Evolutionary conservation across 2,888 invertebrate species (phyloP).

Genomic region (Meganola albula): DNA sequence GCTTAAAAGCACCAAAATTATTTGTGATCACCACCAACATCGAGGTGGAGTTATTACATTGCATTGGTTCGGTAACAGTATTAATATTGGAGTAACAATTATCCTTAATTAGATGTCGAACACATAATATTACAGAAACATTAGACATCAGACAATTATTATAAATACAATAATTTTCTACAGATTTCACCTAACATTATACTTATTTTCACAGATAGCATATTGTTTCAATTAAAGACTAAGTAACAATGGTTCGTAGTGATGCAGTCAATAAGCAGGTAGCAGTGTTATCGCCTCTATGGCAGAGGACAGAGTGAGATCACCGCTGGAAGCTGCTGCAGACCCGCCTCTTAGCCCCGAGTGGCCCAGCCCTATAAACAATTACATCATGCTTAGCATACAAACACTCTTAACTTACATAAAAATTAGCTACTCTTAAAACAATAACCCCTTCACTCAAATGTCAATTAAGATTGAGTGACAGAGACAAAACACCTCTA

Average conservation of each 20-base stretch:
- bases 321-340: conserved; percentile 76
- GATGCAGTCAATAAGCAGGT: conserved; percentile 81
- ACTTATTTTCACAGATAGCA: conserved; percentile 84
- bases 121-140: conserved; percentile 81
- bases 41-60: conserved; percentile 79
- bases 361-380: conserved; percentile 80
- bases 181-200: conserved; percentile 77
- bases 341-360: conserved; percentile 81
- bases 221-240: conserved; percentile 79
- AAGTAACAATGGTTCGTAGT: conserved; percentile 80
- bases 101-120: conserved; percentile 80
- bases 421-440: no score
- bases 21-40: conserved; percentile 78
- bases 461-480: no score
- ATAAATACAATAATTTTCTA: conserved; percentile 80
- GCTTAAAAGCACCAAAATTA: conserved; percentile 78
- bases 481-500: no score
- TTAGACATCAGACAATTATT: conserved; percentile 77
- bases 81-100: conserved; percentile 77
- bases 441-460: no score
- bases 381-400: conserved; percentile 29
- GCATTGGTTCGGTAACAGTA: conserved; percentile 80
- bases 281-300: conserved; percentile 74
- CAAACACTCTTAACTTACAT: conserved; percentile 19
- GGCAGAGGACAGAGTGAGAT: conserved; percentile 74